These are phyloP conservation scores for Tetropium fuscum DNA, from an alignment of 2,888 invertebrate species.

Conservation along the genomic window DNA sequence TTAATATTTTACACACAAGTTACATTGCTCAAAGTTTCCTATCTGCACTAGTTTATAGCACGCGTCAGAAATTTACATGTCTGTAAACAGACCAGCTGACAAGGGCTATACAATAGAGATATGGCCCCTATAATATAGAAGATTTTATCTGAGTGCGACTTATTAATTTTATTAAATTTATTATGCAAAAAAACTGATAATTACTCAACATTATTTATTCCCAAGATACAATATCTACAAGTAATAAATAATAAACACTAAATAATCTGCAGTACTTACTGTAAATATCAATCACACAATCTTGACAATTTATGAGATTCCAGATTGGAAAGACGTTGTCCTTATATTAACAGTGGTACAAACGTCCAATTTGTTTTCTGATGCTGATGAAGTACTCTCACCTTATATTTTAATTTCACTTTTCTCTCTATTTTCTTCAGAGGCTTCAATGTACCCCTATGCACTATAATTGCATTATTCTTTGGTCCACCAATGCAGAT, in stretches of 20 bases:
- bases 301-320: neutral
- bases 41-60: neutral
- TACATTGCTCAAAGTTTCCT: too few species aligned
- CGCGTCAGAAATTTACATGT: slow-evolving; percentile 16
- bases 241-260: too few species aligned
- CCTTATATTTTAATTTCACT: neutral
- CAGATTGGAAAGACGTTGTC: slow-evolving; percentile 3
- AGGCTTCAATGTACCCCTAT: neutral
- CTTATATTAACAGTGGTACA: slow-evolving; percentile 2
- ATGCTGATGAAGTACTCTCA: neutral
- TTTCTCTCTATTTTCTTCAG: neutral
- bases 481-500: neutral
- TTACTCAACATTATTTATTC: neutral
- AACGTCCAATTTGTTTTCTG: slow-evolving; percentile 2
- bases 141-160: neutral
- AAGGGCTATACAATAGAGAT: neutral
- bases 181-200: neutral
- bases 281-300: too few species aligned
- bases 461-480: neutral
- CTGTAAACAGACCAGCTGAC: slow-evolving; percentile 14
- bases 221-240: too few species aligned
- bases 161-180: neutral
- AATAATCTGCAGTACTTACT: too few species aligned
- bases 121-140: neutral
- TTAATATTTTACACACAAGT: too few species aligned